Evolutionary conservation across 2,888 invertebrate genomes (phyloP).

Genomic region (Aporophyla lueneburgensis): DNA sequence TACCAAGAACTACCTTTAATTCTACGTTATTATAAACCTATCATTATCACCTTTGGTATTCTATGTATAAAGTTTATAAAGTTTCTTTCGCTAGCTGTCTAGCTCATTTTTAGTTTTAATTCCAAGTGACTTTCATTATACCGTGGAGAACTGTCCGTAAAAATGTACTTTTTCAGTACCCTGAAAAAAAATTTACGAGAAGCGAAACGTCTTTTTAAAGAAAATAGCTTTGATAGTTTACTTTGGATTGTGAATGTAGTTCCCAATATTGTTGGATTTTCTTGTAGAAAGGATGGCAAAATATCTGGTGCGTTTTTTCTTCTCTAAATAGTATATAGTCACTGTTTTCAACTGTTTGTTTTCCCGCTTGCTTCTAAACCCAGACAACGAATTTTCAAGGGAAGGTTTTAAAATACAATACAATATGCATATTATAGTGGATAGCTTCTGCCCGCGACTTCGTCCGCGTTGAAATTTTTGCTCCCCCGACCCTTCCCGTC

Average conservation of each 20-base stretch:
- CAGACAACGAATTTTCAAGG: no score
- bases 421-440: no score
- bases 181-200: slow-evolving; percentile 54
- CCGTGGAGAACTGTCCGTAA: neutral
- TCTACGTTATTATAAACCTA: slow-evolving; percentile 21
- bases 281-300: slow-evolving; percentile 70
- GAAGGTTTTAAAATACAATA: no score
- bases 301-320: slow-evolving; percentile 72
- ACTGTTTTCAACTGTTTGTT: no score
- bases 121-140: neutral
- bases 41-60: slow-evolving; percentile 29
- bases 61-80: neutral
- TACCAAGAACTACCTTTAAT: slow-evolving; percentile 30
- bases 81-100: neutral
- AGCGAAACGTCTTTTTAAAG: slow-evolving; percentile 65
- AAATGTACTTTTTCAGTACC: slow-evolving; percentile 58
- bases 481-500: no score
- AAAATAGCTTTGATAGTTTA: slow-evolving; percentile 74
- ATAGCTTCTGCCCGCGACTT: no score
- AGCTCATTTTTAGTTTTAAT: neutral
- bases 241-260: slow-evolving; percentile 77
- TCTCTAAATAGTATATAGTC: no score
- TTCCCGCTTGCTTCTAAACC: no score
- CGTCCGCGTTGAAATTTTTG: no score
- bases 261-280: slow-evolving; percentile 77